These are phyloP conservation scores for Rhabdornis inornatus DNA, from an alignment of 2,113 vertebrate genomes.

Conservation along the genomic window DNA sequence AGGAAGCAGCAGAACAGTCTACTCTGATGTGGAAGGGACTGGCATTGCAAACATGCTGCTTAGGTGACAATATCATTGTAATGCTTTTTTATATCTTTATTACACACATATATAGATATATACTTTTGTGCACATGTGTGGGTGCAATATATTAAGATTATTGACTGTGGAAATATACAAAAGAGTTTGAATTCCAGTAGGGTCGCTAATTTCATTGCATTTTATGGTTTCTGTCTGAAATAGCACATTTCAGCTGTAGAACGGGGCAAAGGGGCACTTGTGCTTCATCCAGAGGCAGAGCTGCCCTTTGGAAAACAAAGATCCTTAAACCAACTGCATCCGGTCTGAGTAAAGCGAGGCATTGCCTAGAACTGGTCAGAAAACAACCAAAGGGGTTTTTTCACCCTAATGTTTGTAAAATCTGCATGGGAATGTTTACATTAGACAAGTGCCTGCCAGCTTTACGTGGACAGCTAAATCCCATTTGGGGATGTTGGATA, in stretches of 20 bases:
- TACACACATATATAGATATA: accelerated
- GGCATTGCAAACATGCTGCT: not conserved
- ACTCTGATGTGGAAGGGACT: not conserved
- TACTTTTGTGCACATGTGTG: accelerated
- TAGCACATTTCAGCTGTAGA: not conserved
- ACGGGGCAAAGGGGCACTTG: not conserved
- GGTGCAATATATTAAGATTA: not conserved
- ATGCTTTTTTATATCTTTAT: not conserved
- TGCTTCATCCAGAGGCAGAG: not conserved
- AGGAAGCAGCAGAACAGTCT: not conserved
- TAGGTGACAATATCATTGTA: not conserved
- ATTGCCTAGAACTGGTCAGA: not conserved
- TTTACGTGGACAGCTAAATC: not conserved
- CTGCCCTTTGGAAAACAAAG: not conserved
- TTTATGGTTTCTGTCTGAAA: not conserved
- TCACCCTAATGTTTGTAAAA: not conserved
- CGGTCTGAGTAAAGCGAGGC: accelerated
- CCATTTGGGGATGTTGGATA: not conserved
- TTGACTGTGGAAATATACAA: not conserved
- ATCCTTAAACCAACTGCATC: not conserved
- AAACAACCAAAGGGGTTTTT: not conserved
- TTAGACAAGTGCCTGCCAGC: not conserved
- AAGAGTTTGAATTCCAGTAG: not conserved
- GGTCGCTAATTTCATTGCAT: not conserved
- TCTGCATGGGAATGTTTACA: not conserved